phyloP scores from a whole-genome alignment of 2,113 vertebrate genomes.

The Entosphenus tridentatus region DNA sequence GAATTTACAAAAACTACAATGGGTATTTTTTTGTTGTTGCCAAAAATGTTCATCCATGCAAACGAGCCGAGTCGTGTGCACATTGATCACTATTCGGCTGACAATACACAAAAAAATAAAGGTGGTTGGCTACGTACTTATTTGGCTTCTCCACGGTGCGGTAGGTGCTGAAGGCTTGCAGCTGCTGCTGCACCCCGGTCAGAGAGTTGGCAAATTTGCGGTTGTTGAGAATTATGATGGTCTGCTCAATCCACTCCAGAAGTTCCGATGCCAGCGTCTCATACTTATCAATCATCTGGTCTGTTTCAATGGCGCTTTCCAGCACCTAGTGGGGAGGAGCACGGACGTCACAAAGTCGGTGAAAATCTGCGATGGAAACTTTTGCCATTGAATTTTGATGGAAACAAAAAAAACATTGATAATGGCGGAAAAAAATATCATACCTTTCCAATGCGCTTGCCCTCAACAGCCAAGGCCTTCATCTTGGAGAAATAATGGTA shows the following conservation, averaged over 20 bases:
- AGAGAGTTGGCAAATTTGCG: slow-evolving; percentile 89
- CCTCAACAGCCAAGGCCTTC: slow-evolving; percentile 90
- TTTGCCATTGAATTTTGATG: too few relatives aligned
- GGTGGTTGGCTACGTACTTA: slow-evolving; percentile 33
- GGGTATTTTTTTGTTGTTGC: too few relatives aligned
- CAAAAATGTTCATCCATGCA: too few relatives aligned
- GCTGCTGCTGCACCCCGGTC: slow-evolving; percentile 69
- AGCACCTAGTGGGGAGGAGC: slow-evolving; percentile 33
- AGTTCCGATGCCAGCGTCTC: slow-evolving; percentile 80
- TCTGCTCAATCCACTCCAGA: slow-evolving; percentile 94
- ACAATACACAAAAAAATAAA: too few relatives aligned
- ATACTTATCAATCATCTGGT: slow-evolving; percentile 89
- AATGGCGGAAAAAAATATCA: background rate
- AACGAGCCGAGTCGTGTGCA: too few relatives aligned
- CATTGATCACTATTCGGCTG: too few relatives aligned
- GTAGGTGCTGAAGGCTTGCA: slow-evolving; percentile 93
- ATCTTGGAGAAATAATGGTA: slow-evolving; percentile 99
- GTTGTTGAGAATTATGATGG: slow-evolving; percentile 92
- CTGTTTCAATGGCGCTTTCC: slow-evolving; percentile 81
- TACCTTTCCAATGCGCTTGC: slow-evolving; percentile 88
- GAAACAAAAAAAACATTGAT: too few relatives aligned
- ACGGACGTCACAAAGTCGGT: slow-evolving; percentile 4
- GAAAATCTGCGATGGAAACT: too few relatives aligned
- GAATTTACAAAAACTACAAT: too few relatives aligned
- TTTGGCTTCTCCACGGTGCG: slow-evolving; percentile 82